Evolutionary conservation across 2,113 vertebrate genomes (phyloP).

Genomic region (Hippolais icterina): DNA sequence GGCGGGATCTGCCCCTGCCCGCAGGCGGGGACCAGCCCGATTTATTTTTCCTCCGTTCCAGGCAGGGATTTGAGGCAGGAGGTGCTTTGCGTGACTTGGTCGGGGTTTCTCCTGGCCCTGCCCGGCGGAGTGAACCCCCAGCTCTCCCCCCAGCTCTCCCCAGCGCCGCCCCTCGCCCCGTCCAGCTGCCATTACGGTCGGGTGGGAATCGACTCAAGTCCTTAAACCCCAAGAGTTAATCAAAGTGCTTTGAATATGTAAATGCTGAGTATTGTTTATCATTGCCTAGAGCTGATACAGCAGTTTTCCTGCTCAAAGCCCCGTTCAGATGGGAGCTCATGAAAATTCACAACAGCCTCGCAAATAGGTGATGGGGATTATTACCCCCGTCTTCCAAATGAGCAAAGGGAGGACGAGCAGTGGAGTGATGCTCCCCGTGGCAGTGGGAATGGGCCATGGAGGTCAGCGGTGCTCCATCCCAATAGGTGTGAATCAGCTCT

Average conservation of each 20-base stretch:
- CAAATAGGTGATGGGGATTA: conserved; percentile 53
- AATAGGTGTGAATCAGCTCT: background rate
- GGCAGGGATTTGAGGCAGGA: background rate
- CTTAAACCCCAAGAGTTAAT: conserved; percentile 64
- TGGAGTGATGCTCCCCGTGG: background rate
- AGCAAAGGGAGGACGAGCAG: background rate
- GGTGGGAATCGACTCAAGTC: conserved; percentile 46
- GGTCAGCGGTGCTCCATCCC: background rate
- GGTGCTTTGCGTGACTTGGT: background rate
- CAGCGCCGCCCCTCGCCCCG: background rate
- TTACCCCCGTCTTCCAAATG: background rate
- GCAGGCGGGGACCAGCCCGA: background rate
- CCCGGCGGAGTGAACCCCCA: background rate
- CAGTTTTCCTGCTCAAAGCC: conserved; percentile 64
- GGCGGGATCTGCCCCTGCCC: background rate
- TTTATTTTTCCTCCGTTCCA: background rate
- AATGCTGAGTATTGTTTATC: conserved; percentile 68
- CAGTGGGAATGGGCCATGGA: background rate
- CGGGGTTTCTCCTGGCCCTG: background rate
- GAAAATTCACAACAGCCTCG: conserved; percentile 55
- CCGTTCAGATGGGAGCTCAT: conserved; percentile 58
- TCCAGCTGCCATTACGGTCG: conserved; percentile 14
- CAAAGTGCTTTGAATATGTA: conserved; percentile 71
- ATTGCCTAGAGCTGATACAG: conserved; percentile 61
- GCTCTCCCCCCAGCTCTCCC: background rate